Evolutionary conservation across 2,888 invertebrate species (phyloP).

Genomic region (Acleris emargana): DNA sequence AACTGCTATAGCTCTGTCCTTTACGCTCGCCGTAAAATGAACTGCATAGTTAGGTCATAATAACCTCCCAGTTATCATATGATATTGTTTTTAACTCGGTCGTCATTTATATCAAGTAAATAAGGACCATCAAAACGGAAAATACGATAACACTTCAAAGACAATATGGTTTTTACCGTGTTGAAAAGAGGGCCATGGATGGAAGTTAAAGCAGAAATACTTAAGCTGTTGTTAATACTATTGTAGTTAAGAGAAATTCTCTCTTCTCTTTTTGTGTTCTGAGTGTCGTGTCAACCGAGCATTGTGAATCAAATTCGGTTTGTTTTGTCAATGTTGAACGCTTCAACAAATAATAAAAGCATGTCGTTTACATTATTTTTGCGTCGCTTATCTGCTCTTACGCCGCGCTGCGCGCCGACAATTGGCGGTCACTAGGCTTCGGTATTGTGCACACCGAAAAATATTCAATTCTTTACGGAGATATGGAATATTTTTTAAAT

Average conservation of each 20-base stretch:
- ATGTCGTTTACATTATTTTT: slow-evolving; percentile 36
- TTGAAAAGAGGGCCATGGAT: no score
- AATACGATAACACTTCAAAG: no score
- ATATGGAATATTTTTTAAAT: no score
- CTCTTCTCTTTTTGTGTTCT: not conserved
- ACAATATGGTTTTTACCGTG: no score
- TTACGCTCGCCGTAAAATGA: no score
- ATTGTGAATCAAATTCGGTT: not conserved
- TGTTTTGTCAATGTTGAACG: not conserved
- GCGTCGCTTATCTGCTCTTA: slow-evolving; percentile 52
- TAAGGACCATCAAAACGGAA: no score
- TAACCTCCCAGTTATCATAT: no score
- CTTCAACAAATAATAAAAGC: slow-evolving; percentile 17
- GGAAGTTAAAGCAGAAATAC: no score
- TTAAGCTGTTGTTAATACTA: not conserved
- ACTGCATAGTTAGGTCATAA: no score
- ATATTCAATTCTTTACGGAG: not conserved
- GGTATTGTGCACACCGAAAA: slow-evolving; percentile 9
- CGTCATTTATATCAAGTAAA: no score
- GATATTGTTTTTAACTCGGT: no score
- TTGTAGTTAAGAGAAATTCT: not conserved
- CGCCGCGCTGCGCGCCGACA: slow-evolving; percentile 51
- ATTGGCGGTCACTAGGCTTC: slow-evolving; percentile 47
- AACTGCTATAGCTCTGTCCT: no score
- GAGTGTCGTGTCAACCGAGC: not conserved